A percentile compares a stretch with the other conserved stretches of the same genome.
Conservation (phyloP, 1,140 invertebrate genomes). For the Drosophila ohnishii region DNA sequence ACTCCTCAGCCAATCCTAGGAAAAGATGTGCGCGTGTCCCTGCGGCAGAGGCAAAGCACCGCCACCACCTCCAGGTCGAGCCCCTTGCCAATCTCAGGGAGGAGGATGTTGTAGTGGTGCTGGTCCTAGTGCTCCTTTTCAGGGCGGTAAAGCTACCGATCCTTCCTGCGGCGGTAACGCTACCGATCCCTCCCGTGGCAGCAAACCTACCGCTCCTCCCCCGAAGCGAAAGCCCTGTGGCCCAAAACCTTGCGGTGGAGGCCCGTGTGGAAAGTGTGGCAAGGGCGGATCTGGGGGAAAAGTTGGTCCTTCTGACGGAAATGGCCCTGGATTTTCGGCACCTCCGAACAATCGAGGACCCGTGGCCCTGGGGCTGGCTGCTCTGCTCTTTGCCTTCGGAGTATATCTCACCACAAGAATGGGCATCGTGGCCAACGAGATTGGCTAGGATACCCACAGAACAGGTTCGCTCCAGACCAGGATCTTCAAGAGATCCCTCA, state of each 20-base stretch:
- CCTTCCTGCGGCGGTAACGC: too few species aligned
- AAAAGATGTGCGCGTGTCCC: conserved; percentile 34
- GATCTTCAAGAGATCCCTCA: not conserved
- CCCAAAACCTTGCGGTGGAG: conserved; percentile 23
- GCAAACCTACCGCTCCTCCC: not conserved
- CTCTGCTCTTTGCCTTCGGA: conserved; percentile 53
- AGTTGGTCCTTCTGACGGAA: not conserved
- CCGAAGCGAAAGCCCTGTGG: conserved; percentile 20
- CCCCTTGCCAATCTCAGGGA: not conserved
- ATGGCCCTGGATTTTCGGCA: not conserved
- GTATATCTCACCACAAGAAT: conserved; percentile 48
- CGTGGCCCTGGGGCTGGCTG: conserved; percentile 28
- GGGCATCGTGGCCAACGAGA: conserved; percentile 48
- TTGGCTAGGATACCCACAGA: conserved; percentile 35
- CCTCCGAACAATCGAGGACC: conserved; percentile 37
- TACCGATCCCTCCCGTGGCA: too few species aligned
- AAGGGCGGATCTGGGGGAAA: not conserved
- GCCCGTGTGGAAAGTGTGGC: conserved; percentile 10
- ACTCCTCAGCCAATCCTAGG: not conserved
- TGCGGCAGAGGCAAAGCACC: conserved; percentile 8
- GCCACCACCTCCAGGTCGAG: not conserved
- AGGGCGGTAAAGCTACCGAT: not conserved
- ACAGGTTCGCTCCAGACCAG: not conserved
- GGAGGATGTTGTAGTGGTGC: conserved; percentile 1
- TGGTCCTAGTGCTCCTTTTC: not conserved